These are phyloP conservation scores for Coracopsis vasa DNA, from an alignment of 2,113 vertebrate genomes.

Conservation along the genomic window DNA sequence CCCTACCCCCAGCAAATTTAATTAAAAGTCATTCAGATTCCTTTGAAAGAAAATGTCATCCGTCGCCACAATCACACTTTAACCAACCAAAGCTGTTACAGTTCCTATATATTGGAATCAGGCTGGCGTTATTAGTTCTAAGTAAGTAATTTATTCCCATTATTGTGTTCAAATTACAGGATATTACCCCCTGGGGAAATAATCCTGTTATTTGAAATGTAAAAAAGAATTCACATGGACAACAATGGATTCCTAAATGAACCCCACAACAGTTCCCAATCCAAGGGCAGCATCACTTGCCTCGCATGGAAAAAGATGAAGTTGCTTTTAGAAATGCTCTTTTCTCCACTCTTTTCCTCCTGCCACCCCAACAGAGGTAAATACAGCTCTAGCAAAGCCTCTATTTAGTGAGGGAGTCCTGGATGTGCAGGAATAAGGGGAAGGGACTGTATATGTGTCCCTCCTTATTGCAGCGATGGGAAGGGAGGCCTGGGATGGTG, in stretches of 20 bases:
- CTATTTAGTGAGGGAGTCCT: not conserved
- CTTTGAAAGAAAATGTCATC: constrained; percentile 73
- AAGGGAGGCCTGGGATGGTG: not conserved
- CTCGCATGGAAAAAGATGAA: not conserved
- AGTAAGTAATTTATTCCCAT: constrained; percentile 74
- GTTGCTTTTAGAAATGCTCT: not conserved
- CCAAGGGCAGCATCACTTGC: not conserved
- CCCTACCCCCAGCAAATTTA: constrained; percentile 61
- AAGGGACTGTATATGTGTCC: not conserved
- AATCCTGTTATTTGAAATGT: constrained; percentile 72
- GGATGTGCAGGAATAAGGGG: not conserved
- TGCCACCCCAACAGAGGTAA: not conserved
- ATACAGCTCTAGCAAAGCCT: not conserved
- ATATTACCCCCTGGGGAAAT: constrained; percentile 70
- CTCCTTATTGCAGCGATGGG: not conserved
- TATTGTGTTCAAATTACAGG: constrained; percentile 73
- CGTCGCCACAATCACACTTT: constrained; percentile 64
- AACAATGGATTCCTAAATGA: constrained; percentile 62
- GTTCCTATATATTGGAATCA: constrained; percentile 65
- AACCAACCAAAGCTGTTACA: constrained; percentile 70
- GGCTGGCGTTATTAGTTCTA: constrained; percentile 69
- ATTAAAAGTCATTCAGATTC: constrained; percentile 71
- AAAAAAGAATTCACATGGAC: constrained; percentile 65
- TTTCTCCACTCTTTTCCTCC: not conserved
- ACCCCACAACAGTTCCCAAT: constrained; percentile 31